phyloP scores from a whole-genome alignment of 2,113 vertebrate species.

The Bettongia penicillata region DNA sequence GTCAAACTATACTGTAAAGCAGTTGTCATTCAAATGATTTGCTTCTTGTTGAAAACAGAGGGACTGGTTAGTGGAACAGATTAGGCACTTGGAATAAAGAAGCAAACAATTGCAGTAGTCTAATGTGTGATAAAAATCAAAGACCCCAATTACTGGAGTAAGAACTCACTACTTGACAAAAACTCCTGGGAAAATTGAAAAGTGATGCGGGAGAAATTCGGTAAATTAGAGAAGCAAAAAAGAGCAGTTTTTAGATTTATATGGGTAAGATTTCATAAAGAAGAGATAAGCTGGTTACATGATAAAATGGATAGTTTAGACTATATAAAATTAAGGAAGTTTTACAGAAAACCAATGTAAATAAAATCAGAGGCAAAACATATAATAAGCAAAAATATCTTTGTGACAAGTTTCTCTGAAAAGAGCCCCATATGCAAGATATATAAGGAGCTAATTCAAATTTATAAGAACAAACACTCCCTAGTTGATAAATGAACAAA shows the following conservation, averaged over 20 bases:
- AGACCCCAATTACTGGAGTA: background rate
- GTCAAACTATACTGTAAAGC: background rate
- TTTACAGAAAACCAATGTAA: background rate
- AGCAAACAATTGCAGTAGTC: background rate
- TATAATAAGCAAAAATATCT: background rate
- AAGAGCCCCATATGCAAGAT: background rate
- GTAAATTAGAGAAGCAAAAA: background rate
- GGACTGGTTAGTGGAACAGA: background rate
- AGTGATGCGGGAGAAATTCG: background rate
- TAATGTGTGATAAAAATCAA: background rate
- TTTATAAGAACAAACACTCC: background rate
- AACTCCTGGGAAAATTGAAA: background rate
- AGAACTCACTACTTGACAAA: background rate
- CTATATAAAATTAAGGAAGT: background rate
- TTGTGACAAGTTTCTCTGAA: background rate
- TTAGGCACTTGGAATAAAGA: background rate
- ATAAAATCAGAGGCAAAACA: background rate
- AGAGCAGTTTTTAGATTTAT: background rate
- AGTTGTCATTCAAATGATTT: background rate
- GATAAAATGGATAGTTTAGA: background rate
- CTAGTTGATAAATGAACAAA: background rate
- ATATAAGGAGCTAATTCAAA: background rate
- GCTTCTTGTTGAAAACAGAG: background rate
- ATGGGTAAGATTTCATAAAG: background rate
- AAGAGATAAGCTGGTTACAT: background rate